phyloP scores from a whole-genome alignment of 2,888 invertebrate species.

The Lypha dubia region DNA sequence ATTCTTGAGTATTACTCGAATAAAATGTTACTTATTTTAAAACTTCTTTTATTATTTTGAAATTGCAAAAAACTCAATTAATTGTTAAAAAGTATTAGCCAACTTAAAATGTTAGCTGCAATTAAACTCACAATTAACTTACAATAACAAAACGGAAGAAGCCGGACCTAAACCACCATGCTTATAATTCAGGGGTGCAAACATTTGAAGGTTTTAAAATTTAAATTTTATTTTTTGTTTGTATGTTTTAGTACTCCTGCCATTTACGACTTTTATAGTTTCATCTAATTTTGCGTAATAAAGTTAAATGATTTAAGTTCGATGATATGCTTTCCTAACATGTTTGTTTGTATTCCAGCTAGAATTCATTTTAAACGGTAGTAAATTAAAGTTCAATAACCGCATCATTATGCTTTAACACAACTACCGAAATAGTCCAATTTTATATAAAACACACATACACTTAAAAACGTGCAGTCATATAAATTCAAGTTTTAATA shows the following conservation, averaged over 20 bases:
- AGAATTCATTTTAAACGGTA: conserved; percentile 25
- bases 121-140: neutral
- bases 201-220: conserved; percentile 46
- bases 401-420: conserved; percentile 27
- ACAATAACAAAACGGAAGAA: neutral
- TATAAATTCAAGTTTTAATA: neutral
- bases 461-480: neutral
- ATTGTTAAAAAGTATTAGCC: neutral
- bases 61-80: neutral
- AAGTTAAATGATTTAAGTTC: neutral
- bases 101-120: neutral
- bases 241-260: neutral
- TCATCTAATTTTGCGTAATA: conserved; percentile 24
- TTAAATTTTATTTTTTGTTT: conserved; percentile 26
- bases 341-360: conserved; percentile 19
- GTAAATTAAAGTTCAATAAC: conserved; percentile 49
- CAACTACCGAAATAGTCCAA: conserved; percentile 13
- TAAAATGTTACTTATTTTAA: no score
- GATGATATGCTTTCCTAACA: neutral
- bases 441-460: neutral
- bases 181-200: conserved; percentile 55
- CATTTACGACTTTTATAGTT: neutral
- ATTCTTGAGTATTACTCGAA: no score
- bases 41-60: no score
- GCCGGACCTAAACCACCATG: neutral